Evolutionary conservation across 2,797 vertebrate genomes (phyloP), one percentile per base, ranked within the genome.

Genomic region (Anguilla marmorata): DNA sequence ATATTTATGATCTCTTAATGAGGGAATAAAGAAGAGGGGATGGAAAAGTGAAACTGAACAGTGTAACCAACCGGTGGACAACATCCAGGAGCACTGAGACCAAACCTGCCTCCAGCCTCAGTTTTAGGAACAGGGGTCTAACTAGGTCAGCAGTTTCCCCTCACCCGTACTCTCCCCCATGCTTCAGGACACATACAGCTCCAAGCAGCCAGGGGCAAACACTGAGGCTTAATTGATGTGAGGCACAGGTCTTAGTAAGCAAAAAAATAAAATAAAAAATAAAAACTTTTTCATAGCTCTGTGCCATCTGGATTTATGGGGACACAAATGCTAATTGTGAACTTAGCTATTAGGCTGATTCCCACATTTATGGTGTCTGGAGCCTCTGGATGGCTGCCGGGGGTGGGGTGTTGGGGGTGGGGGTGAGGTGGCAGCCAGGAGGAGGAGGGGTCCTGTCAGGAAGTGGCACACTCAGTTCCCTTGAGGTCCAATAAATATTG

Each of bases 161-260:
- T 48, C 21, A 50, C 24, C 41, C 24, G 2, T 50, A 21, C 11
- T 50, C 14, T 80, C 41, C 1, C 19, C 41, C 2, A 0, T 82
- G 21, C 21, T n/a, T 50, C 50, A 48, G 19, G 19, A 82, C 16
- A 82, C 1, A 24, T 33, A 4, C 14, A 48, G 76, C 6, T 80
- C 21, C 76, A 45, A 76, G 72, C 72, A 33, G 72, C 72, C n/a
- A 33, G 72, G 3, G 72, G 12, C 30, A 76, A 48, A 80, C 76
- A 80, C 5, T 3, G 5, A 12, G 21, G 76, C 76, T 80, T 82
- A 45, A 82, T 50, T 82, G 33, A 82, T 82, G 41, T 50, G 79
- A 82, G 21, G 79, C 79, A 82, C 45, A n/a, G 45, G 79, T 48
- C 79, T 50, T 24, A 48, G 41, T 82, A 50, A 82, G 79, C 79